phyloP scores from a whole-genome alignment of 2,113 vertebrate species.

The Athene cunicularia region DNA sequence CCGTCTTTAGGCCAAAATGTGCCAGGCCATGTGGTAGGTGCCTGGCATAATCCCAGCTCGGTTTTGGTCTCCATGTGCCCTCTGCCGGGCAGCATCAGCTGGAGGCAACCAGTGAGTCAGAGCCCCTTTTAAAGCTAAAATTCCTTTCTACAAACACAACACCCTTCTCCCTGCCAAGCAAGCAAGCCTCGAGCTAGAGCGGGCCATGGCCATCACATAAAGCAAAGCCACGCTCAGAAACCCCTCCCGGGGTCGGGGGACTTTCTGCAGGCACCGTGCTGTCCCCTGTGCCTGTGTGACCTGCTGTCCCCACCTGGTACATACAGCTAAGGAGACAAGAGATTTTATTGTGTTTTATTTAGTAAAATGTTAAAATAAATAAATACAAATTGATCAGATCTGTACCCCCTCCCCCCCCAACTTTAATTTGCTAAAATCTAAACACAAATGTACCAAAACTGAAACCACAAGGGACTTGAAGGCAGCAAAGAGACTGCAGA shows the following conservation, averaged over 20 bases:
- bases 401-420: conserved; percentile 79
- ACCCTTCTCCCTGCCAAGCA: not conserved
- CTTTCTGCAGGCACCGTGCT: not conserved
- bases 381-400: conserved; percentile 99
- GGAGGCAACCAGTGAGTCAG: not conserved
- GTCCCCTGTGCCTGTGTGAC: not conserved
- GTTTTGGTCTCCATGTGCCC: not conserved
- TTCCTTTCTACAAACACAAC: not conserved
- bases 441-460: conserved; percentile 93
- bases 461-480: conserved; percentile 90
- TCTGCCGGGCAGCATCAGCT: not conserved
- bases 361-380: conserved; percentile 99
- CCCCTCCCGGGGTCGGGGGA: not conserved
- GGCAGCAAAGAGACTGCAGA: conserved; percentile 89
- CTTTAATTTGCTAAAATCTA: conserved; percentile 93
- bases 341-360: conserved; percentile 96
- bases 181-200: not conserved
- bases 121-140: not conserved
- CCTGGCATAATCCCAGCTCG: not conserved
- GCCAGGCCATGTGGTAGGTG: too few species aligned
- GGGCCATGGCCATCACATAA: accelerated
- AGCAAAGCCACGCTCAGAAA: not conserved
- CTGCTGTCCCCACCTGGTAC: not conserved
- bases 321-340: conserved; percentile 66
- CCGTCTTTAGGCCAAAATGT: not conserved